phyloP scores from a whole-genome alignment of 2,888 invertebrate species.

The Vesta saturnalis region DNA sequence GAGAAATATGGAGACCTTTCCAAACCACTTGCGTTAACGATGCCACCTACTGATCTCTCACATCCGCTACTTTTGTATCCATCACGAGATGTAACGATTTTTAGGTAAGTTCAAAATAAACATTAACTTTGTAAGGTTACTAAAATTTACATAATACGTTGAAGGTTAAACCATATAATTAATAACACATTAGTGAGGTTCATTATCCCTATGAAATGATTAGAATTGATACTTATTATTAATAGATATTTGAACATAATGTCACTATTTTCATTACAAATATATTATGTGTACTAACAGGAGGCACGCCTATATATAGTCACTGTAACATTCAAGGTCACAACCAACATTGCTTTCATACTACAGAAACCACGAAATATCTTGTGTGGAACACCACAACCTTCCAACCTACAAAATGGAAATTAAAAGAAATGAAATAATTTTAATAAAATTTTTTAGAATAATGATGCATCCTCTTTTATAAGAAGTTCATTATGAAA shows the following conservation, averaged over 20 bases:
- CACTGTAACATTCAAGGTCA: no score
- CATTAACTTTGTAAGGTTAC: neutral
- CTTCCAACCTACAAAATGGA: no score
- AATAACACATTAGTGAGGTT: neutral
- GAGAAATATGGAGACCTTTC: conserved; percentile 14
- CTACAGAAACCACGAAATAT: no score
- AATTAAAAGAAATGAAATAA: no score
- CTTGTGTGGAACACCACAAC: no score
- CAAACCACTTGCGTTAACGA: conserved; percentile 21
- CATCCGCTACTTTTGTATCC: conserved; percentile 38
- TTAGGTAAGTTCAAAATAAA: conserved; percentile 43
- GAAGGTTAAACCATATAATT: neutral
- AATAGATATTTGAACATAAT: neutral
- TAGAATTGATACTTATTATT: neutral
- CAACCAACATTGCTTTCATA: no score
- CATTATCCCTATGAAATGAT: neutral
- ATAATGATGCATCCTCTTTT: no score
- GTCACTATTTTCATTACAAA: neutral
- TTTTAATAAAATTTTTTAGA: no score
- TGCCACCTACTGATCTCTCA: conserved; percentile 17
- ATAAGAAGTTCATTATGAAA: no score
- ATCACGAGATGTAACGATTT: conserved; percentile 40
- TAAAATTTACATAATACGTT: neutral
- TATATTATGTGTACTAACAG: no score
- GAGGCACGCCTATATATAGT: no score